Evolutionary conservation across 2,888 invertebrate genomes (phyloP).

Genomic region (Muschampia plurimacula): DNA sequence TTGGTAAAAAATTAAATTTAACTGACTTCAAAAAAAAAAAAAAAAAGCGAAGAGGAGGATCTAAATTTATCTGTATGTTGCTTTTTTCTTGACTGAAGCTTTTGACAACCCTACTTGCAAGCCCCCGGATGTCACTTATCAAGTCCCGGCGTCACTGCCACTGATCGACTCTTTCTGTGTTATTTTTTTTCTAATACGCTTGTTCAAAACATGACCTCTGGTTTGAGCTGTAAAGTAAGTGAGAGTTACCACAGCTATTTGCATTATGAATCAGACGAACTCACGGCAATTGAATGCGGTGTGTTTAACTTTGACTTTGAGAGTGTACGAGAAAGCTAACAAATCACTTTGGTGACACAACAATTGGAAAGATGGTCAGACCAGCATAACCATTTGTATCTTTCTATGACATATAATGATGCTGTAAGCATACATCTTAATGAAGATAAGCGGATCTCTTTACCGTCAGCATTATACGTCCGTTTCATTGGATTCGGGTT

Average conservation of each 20-base stretch:
- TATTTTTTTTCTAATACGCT: conserved; percentile 18
- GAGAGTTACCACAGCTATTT: background rate
- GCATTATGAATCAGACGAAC: conserved; percentile 6
- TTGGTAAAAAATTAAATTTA: too few relatives aligned
- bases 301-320: conserved; percentile 2
- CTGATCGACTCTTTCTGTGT: conserved; percentile 14
- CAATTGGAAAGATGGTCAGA: too few relatives aligned
- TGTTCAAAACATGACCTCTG: conserved; percentile 16
- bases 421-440: too few relatives aligned
- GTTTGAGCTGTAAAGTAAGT: background rate
- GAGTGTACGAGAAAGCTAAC: background rate
- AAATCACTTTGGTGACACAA: too few relatives aligned
- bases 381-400: too few relatives aligned
- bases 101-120: conserved; percentile 58
- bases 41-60: too few relatives aligned
- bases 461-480: too few relatives aligned
- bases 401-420: too few relatives aligned
- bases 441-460: too few relatives aligned
- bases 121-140: conserved; percentile 63
- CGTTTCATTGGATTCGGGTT: too few relatives aligned
- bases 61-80: too few relatives aligned
- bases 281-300: conserved; percentile 15
- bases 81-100: background rate
- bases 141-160: conserved; percentile 44
- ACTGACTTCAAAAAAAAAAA: too few relatives aligned